phyloP scores from a whole-genome alignment of 2,113 vertebrate genomes.

The Anhinga anhinga region DNA sequence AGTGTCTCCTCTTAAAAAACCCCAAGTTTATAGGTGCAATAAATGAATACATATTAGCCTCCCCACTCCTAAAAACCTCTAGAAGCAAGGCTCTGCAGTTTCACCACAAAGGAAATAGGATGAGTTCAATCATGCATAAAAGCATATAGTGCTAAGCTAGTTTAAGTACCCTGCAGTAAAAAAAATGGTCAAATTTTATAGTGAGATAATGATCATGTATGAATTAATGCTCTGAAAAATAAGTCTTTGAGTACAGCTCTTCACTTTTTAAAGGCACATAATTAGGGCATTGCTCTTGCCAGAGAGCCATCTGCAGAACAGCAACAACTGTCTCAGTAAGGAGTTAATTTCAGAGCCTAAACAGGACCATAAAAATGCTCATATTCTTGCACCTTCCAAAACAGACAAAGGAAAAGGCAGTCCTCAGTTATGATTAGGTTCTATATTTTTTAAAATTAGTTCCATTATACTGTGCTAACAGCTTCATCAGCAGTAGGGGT shows the following conservation, averaged over 20 bases:
- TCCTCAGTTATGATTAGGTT: neutral
- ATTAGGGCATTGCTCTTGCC: neutral
- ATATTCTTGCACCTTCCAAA: neutral
- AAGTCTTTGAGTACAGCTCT: neutral
- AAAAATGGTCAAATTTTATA: neutral
- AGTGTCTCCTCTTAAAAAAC: neutral
- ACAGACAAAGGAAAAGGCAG: neutral
- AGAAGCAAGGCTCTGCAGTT: neutral
- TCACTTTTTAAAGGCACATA: neutral
- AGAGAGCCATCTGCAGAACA: neutral
- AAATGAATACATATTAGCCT: neutral
- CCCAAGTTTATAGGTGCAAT: neutral
- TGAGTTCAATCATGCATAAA: neutral
- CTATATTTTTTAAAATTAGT: neutral
- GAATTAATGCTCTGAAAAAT: slow-evolving; percentile 17
- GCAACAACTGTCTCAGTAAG: neutral
- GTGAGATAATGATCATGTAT: neutral
- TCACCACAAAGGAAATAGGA: neutral
- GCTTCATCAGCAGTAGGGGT: neutral
- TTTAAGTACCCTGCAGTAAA: neutral
- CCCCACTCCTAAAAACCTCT: neutral
- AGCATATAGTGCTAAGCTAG: neutral
- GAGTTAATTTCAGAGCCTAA: neutral
- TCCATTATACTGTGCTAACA: neutral
- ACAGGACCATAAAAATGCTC: neutral